Evolutionary conservation across 2,113 vertebrate genomes (phyloP).

Genomic region (Planiliza haematocheilus): DNA sequence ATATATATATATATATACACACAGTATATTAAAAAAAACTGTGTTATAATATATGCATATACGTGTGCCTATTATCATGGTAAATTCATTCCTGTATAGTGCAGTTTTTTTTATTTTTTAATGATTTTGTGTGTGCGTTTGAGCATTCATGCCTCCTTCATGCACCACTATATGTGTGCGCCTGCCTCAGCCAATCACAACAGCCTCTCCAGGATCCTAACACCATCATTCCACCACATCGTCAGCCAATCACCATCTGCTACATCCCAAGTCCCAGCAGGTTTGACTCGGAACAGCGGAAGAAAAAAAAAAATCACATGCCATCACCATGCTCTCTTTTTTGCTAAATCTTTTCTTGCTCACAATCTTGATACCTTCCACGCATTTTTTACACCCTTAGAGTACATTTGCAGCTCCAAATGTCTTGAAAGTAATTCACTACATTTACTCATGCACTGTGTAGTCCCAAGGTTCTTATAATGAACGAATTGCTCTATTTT

Average conservation of each 20-base stretch:
- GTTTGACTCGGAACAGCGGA: constrained; percentile 46
- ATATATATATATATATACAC: no score
- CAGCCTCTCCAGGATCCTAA: constrained; percentile 42
- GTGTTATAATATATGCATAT: no score
- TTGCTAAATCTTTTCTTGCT: constrained; percentile 7
- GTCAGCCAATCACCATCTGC: constrained; percentile 71
- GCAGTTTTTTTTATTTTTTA: neutral
- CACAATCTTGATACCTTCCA: neutral
- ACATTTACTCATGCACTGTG: neutral
- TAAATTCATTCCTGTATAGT: constrained; percentile 4
- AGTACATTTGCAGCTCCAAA: neutral
- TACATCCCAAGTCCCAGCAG: constrained; percentile 66
- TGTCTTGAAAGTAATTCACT: neutral
- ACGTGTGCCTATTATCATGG: no score
- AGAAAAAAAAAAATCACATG: constrained; percentile 16
- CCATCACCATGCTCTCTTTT: constrained; percentile 35
- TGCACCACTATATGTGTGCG: constrained; percentile 9
- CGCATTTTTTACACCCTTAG: neutral
- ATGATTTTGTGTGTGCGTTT: constrained; percentile 23
- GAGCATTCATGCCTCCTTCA: constrained; percentile 25
- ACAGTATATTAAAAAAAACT: no score
- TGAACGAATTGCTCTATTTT: neutral
- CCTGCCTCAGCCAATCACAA: constrained; percentile 68
- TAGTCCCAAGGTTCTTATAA: neutral
- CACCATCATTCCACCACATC: constrained; percentile 75